Evolutionary conservation across 2,888 invertebrate species (phyloP), one percentile per base, ranked within the genome.

Genomic region (Phragmatobia fuliginosa): DNA sequence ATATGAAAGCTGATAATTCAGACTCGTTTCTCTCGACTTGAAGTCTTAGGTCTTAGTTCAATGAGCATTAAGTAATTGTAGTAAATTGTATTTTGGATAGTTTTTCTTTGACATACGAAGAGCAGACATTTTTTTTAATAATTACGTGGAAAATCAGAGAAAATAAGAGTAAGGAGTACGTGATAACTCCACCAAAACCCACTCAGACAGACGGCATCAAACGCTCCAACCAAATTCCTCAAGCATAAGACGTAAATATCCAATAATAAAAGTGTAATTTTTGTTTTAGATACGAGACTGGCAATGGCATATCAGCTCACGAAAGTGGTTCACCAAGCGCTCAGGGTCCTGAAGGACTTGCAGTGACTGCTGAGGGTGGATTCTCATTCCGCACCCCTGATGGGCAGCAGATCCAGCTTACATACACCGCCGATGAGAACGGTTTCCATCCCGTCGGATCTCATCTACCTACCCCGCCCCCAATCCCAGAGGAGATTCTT

Each of bases 351-450:
- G 96, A 96, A 74, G 92, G 94, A 16, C 95, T 92, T 14, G 95
- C 95, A 0, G 95, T 95, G 67, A 96, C 96, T 7, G 97, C 96
- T 0, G 96, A 96, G 80, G 97, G 97, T 7, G 96, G 95, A 66
- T 97, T 95, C 92, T 96, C 96, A 28, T 97, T 96, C 91, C 96
- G 96, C 56, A 95, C 96, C 2, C 97, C 97, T 1, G 97, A 97
- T 77, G 97, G 97, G 70, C 95, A 96, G 81, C 94, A 96, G 83
- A 96, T 97, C 83, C 94, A 96, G 28, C 90, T 97, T 72, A 95
- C 96, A 8, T 97, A 97, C 92, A 95, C 96, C 62, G 97, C 97
- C 25, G 97, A 97, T 84, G 97, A 97, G 88, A 97, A 96, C 83
- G 97, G 97, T 74, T 97, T 96, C 94, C 96, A 96, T 83, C 96